phyloP scores from a whole-genome alignment of 1,140 invertebrate genomes.

The Lucilia cuprina region DNA sequence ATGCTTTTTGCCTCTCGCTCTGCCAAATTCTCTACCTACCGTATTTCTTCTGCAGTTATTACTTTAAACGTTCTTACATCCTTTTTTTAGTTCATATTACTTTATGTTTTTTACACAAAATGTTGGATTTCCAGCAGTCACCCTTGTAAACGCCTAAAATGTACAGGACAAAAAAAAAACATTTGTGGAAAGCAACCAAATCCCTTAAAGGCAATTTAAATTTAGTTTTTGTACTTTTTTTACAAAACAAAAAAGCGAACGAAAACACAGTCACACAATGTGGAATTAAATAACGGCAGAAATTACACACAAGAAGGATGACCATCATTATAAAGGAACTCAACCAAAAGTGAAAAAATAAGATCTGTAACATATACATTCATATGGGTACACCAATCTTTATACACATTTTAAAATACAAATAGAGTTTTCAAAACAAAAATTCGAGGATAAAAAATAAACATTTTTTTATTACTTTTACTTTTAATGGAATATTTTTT shows the following conservation, averaged over 20 bases:
- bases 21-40: not conserved
- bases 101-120: no score
- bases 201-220: constrained; percentile 25
- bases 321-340: constrained; percentile 3
- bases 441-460: no score
- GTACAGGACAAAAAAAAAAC: not conserved
- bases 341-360: no score
- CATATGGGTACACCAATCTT: no score
- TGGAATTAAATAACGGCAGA: not conserved
- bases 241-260: not conserved
- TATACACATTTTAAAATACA: no score
- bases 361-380: not conserved
- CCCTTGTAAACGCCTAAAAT: constrained; percentile 9
- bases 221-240: not conserved
- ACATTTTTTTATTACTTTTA: no score
- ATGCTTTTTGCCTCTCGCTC: not conserved
- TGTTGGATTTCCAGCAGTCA: not conserved
- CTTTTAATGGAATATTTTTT: no score
- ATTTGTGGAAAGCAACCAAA: constrained; percentile 15
- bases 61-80: not conserved
- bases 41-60: not conserved
- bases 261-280: not conserved
- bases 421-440: no score
- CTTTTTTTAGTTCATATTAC: not conserved
- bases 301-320: not conserved